Conservation (phyloP, 2,113 vertebrate species). For the Tichodroma muraria region DNA sequence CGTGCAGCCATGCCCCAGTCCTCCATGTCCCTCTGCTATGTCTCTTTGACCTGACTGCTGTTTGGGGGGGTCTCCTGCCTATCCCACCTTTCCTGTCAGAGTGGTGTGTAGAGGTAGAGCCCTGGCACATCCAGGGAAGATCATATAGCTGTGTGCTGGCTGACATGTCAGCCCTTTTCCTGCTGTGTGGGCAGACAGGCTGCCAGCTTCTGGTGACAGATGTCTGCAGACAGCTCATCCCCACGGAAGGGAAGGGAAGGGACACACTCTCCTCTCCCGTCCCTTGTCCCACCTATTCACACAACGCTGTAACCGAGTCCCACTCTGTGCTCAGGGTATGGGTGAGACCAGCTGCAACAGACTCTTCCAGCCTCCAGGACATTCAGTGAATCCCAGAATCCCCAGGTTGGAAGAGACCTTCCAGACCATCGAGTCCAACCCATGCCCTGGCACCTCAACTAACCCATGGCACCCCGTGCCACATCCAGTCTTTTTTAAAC, state of each 20-base stretch:
- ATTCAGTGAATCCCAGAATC: neutral
- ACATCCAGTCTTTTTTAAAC: neutral
- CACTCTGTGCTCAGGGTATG: neutral
- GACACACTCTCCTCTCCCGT: neutral
- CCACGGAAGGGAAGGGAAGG: neutral
- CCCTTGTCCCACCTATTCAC: neutral
- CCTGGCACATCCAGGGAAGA: neutral
- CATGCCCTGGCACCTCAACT: neutral
- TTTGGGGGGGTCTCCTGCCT: neutral
- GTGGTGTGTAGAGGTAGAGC: neutral
- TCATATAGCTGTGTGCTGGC: accelerated
- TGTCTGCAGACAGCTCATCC: neutral
- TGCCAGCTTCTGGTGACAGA: neutral
- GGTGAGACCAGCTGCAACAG: neutral
- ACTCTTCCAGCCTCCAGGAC: neutral
- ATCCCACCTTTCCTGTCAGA: neutral
- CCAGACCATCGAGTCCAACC: neutral
- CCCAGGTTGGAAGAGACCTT: neutral
- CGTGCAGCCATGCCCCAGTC: neutral
- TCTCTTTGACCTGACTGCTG: neutral
- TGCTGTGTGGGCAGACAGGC: neutral
- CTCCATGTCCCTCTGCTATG: neutral
- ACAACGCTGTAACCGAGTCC: accelerated
- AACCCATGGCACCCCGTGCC: neutral
- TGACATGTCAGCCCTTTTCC: neutral